Evolutionary conservation across 1,140 invertebrate genomes (phyloP), one percentile per base, ranked within the genome.

Genomic region (Lepeophtheirus salmonis): DNA sequence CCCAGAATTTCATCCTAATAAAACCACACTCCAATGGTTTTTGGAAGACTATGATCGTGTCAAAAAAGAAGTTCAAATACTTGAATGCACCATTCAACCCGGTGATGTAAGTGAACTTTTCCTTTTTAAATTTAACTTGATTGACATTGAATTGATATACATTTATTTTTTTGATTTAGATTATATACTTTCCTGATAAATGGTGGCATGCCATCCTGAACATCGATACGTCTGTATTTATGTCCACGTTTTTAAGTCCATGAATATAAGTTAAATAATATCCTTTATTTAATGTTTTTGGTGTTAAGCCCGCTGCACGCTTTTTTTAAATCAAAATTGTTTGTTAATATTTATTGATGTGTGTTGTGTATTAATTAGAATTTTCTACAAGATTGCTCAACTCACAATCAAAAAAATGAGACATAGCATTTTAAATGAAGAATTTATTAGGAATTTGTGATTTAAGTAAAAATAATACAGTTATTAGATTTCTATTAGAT

Each of bases 181-280:
- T 62, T 18, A 63, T 66, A 18, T 66, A 66, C 62, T 66, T 66
- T 52, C 65, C 65, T 21, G 65, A 66, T 58, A 63, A 64, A 20
- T 66, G 65, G 65, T 66, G 65, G 65, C 65, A 66, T 58, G 65
- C 65, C 21, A 66, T 64, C n/a, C 62, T 66, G 17, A 66, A 66
- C 61, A 53, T 66, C 26, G 65, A 66, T 41, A 61, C 60, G 41
- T 60, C 60, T 58, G 65, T 66, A 18, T 66, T 66, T 30, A 63
- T 66, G 23, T 66, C 65, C 13, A 66, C 64, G 14, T 66, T 66
- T 49, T 50, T 66, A 1, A 64, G 65, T 53, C 64, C 65, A 13
- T 61, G 14, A 18, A n/a, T n/a, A n/a, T n/a, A n/a, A n/a, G n/a
- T n/a, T n/a, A n/a, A n/a, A n/a, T n/a, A n/a, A n/a, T n/a, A n/a